phyloP scores from a whole-genome alignment of 2,113 vertebrate species.

The Mormyrus lacerda region DNA sequence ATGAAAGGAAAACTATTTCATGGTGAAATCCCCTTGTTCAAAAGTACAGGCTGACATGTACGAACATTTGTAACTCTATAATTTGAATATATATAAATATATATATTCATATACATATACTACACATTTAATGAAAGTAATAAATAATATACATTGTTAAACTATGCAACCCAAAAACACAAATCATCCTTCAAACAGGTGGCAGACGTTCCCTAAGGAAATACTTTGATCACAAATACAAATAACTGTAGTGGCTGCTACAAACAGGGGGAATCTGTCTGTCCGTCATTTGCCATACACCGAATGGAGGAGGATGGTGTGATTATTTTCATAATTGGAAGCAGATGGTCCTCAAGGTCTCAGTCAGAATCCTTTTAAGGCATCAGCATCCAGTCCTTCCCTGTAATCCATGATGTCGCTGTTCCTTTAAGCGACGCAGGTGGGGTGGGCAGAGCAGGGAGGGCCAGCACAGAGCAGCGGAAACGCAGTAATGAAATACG shows the following conservation, averaged over 20 bases:
- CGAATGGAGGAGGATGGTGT: not conserved
- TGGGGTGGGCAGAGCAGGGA: not conserved
- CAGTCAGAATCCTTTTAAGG: not conserved
- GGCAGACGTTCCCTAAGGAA: not conserved
- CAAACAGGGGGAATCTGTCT: not conserved
- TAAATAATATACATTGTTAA: not conserved
- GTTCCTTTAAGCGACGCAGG: not conserved
- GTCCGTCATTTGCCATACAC: not conserved
- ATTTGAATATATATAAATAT: not conserved
- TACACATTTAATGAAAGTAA: not conserved
- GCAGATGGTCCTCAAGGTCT: slow-evolving; percentile 2
- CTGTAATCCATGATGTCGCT: not conserved
- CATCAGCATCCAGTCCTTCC: not conserved
- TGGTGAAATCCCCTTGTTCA: not conserved
- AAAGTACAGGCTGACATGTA: not conserved
- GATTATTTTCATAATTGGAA: not conserved
- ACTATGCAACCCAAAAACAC: not conserved
- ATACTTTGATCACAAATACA: not conserved
- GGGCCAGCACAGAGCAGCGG: not conserved
- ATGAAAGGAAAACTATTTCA: not conserved
- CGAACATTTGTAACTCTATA: not conserved
- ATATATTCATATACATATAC: not conserved
- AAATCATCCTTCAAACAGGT: not conserved
- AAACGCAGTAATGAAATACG: not conserved
- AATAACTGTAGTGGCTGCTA: not conserved